Evolutionary conservation across 2,888 invertebrate genomes (phyloP), one percentile per base, ranked within the genome.

Genomic region (Alviniconcha strummeri): DNA sequence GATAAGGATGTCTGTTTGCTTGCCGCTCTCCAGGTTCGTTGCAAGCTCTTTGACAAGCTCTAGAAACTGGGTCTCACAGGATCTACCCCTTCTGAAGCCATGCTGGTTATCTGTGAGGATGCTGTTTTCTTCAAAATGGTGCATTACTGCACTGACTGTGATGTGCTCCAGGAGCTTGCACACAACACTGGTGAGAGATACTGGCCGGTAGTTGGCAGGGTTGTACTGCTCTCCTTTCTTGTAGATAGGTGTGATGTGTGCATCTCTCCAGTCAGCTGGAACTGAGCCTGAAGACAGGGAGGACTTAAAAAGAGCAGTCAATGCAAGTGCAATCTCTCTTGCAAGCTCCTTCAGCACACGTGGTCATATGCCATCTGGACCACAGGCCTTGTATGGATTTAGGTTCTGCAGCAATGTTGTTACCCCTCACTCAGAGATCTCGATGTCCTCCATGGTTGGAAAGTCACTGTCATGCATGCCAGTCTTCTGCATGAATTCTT

Each of bases 171-270:
- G 7, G 19, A 57, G 9, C 60, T 77, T 77, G 11, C 77, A 56
- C 19, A 57, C 57, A 9, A 77, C 17, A 57, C 60, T 77, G 56
- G 77, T 77, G 52, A 77, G 17, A n/a, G 81, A 56, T 55, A 81
- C 72, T 64, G 72, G 72, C 13, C 57, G 56, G 54, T 81, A 81
- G 54, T 71, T 81, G 2, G 52, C 55, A 5, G 81, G 69, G 17
- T 56, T n/a, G 57, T 81, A 17, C 9, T 36, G 52, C 54, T 81
- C 72, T 17, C 72, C 81, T 36, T 72, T 81, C 17, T 81, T 81
- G 15, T 72, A 72, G 55, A 81, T 55, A n/a, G 72, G 81, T 0
- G 57, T 19, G 19, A 81, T 56, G 72, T 81, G 52, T 15, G 81
- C 72, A 15, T n/a, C 36, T 72, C 67, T 81, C 81, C 81, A 72